phyloP scores from a whole-genome alignment of 2,113 vertebrate species.

The Vombatus ursinus region DNA sequence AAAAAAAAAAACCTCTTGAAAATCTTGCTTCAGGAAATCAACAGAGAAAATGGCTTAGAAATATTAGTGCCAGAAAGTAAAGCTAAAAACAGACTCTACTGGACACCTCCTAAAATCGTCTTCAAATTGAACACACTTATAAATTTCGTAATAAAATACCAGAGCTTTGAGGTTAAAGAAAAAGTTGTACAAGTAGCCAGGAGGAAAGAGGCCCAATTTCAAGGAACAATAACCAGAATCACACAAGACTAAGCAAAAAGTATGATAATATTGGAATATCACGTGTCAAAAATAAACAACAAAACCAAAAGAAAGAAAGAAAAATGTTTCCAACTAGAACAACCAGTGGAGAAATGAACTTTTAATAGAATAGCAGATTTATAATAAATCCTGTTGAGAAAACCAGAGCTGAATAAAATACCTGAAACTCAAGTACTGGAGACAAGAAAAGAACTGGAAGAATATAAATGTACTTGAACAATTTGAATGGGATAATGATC shows the following conservation, averaged over 20 bases:
- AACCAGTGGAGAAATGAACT: background rate
- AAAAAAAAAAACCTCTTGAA: background rate
- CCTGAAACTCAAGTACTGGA: background rate
- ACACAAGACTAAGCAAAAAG: background rate
- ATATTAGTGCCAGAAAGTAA: background rate
- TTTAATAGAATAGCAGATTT: background rate
- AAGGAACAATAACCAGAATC: background rate
- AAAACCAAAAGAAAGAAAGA: too few species aligned
- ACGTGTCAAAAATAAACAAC: background rate
- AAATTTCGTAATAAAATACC: background rate
- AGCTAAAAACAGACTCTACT: background rate
- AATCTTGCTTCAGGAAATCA: background rate
- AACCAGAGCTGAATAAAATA: background rate
- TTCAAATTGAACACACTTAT: background rate
- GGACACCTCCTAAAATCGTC: background rate
- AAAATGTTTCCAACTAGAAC: background rate
- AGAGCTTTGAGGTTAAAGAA: background rate
- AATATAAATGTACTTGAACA: background rate
- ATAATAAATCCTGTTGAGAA: background rate
- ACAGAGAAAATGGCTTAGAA: background rate
- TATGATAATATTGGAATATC: background rate
- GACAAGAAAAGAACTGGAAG: background rate
- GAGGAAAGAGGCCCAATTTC: background rate
- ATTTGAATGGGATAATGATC: background rate
- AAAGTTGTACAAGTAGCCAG: background rate